A percentile compares a stretch with the other conserved stretches of the same genome.
Evolutionary conservation across 2,797 vertebrate genomes (phyloP).

Genomic region (Mycteria americana): DNA sequence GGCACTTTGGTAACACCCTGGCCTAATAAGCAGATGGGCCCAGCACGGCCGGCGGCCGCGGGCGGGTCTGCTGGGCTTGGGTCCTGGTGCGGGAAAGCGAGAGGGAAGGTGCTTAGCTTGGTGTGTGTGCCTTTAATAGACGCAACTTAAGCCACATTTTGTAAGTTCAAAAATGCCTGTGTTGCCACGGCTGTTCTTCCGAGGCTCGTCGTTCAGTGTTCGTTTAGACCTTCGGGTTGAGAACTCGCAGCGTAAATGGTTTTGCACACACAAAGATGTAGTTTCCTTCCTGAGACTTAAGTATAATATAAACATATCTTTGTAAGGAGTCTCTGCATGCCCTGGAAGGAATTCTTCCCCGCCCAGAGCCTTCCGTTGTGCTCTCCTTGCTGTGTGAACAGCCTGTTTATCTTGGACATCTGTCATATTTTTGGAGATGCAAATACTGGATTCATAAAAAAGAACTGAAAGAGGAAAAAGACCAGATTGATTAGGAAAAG

Average conservation of each 20-base stretch:
- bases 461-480: neutral
- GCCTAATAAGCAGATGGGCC: slow-evolving; percentile 7
- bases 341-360: neutral
- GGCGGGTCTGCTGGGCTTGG: neutral
- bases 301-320: neutral
- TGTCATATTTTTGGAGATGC: neutral
- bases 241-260: neutral
- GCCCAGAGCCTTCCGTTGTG: neutral
- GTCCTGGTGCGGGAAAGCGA: rapidly evolving
- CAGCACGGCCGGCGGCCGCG: neutral
- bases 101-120: neutral
- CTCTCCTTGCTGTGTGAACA: neutral
- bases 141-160: rapidly evolving
- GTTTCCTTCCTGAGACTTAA: neutral
- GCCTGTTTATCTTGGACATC: neutral
- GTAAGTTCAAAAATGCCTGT: rapidly evolving
- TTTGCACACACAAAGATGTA: neutral
- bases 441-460: neutral
- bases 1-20: slow-evolving; percentile 15
- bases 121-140: rapidly evolving
- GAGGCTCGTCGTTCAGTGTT: neutral
- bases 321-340: neutral
- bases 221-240: too few relatives aligned
- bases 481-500: neutral
- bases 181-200: rapidly evolving